Evolutionary conservation across 2,797 vertebrate genomes (phyloP).

Genomic region (Pseudochaenichthys georgianus): DNA sequence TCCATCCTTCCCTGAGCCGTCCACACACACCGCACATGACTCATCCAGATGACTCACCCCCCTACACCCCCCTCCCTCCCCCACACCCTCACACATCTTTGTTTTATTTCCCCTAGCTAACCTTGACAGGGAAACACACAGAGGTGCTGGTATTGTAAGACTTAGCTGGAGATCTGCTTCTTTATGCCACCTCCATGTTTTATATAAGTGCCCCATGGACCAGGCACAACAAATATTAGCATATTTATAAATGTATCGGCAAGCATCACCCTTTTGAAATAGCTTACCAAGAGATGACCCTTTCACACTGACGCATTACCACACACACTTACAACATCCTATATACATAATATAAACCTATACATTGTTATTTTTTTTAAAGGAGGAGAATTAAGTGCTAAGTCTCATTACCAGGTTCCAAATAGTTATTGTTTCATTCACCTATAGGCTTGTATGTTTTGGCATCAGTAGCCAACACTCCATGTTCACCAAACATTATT

Average conservation of each 20-base stretch:
- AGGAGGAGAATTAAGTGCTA: slow-evolving; percentile 4
- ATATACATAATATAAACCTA: neutral
- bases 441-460: neutral
- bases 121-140: slow-evolving; percentile 82
- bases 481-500: neutral
- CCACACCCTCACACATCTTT: slow-evolving; percentile 79
- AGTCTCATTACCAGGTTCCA: slow-evolving; percentile 16
- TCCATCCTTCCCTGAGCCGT: slow-evolving; percentile 71
- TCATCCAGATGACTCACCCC: slow-evolving; percentile 87
- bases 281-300: slow-evolving; percentile 13
- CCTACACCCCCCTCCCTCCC: slow-evolving; percentile 54
- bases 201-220: slow-evolving; percentile 53
- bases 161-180: slow-evolving; percentile 44
- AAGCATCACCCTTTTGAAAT: slow-evolving; percentile 42
- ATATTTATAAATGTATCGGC: slow-evolving; percentile 33
- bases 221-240: slow-evolving; percentile 30
- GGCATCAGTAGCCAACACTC: neutral
- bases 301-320: slow-evolving; percentile 3
- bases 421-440: slow-evolving; percentile 11
- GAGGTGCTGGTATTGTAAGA: slow-evolving; percentile 70
- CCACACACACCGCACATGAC: slow-evolving; percentile 84
- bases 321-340: neutral
- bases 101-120: slow-evolving; percentile 84
- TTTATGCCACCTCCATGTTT: slow-evolving; percentile 58
- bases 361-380: neutral